Evolutionary conservation across 2,113 vertebrate species (phyloP).

Genomic region (Zeus faber): DNA sequence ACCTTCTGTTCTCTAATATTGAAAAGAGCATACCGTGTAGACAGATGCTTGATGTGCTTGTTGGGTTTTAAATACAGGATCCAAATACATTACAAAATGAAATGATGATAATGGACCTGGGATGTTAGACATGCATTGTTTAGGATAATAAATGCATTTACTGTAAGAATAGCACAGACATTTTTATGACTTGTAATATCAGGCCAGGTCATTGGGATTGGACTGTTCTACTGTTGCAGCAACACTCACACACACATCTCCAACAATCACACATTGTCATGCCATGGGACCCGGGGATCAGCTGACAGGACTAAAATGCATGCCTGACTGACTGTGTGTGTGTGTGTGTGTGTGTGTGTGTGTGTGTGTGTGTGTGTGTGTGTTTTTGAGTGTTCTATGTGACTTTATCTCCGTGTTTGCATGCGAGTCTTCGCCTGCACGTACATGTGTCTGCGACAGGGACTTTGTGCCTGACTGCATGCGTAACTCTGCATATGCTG

Average conservation of each 20-base stretch:
- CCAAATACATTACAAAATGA: no score
- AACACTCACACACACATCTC: background rate
- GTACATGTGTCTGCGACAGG: conserved; percentile 31
- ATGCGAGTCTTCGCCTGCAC: background rate
- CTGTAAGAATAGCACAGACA: no score
- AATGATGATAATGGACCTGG: no score
- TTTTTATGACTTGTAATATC: no score
- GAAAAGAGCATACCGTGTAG: no score
- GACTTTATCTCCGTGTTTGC: conserved; percentile 1
- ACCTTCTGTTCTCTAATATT: no score
- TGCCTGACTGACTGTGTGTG: conserved; percentile 22
- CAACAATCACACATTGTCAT: conserved; percentile 36
- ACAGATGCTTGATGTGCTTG: no score
- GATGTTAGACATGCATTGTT: no score
- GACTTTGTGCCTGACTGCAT: conserved; percentile 46
- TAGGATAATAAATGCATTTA: no score
- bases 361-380: conserved; percentile 2
- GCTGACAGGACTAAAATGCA: conserved; percentile 44
- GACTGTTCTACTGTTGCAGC: no score
- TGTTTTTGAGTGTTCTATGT: background rate
- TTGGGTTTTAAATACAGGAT: no score
- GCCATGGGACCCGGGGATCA: conserved; percentile 33
- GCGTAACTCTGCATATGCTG: conserved; percentile 51
- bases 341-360: conserved; percentile 11
- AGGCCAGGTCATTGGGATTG: no score